phyloP scores from a whole-genome alignment of 2,113 vertebrate genomes.

The Psammodynastes pulverulentus region DNA sequence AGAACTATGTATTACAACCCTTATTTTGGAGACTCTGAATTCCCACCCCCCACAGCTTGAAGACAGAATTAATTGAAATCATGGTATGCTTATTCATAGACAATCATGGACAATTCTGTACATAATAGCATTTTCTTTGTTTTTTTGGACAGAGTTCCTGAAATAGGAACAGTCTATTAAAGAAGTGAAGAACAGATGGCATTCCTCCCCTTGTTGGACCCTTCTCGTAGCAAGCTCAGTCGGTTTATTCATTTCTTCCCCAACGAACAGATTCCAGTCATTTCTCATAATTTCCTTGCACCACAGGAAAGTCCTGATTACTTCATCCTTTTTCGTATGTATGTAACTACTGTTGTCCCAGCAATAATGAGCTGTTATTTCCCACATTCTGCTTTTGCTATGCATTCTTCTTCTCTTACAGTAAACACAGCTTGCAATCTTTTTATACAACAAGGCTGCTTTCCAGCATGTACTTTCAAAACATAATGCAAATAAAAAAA shows the following conservation, averaged over 20 bases:
- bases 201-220: neutral
- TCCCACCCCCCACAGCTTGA: neutral
- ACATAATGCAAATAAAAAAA: constrained; percentile 23
- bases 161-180: neutral
- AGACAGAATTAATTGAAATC: neutral
- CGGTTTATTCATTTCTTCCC: constrained; percentile 12
- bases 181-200: constrained; percentile 1
- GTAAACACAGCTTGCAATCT: constrained; percentile 55
- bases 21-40: neutral
- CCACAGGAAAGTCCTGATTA: constrained; percentile 48
- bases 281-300: constrained; percentile 48
- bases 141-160: neutral
- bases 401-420: constrained; percentile 59
- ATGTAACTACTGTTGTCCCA: constrained; percentile 47
- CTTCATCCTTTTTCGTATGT: neutral
- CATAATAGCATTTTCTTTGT: neutral
- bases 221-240: neutral
- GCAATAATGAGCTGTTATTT: constrained; percentile 45
- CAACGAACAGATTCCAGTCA: constrained; percentile 35
- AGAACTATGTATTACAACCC: neutral
- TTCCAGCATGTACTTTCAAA: constrained; percentile 54
- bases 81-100: neutral
- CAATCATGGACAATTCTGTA: neutral
- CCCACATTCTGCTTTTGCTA: constrained; percentile 59
- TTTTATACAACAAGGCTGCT: constrained; percentile 37